Evolutionary conservation across 2,888 invertebrate genomes (phyloP).

Genomic region (Mylabris sibirica): DNA sequence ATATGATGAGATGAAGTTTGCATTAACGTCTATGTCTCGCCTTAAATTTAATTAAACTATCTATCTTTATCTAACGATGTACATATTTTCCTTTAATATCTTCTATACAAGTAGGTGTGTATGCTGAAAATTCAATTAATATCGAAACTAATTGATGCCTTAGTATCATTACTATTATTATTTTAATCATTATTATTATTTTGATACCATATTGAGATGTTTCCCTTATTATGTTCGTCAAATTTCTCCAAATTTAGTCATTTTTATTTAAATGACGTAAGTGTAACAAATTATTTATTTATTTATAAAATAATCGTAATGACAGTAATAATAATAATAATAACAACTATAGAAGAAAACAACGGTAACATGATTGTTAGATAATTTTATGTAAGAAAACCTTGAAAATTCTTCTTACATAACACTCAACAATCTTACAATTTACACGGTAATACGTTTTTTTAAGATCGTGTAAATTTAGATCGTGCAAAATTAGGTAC

Average conservation of each 20-base stretch:
- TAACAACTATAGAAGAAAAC: not conserved
- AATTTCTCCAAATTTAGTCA: not conserved
- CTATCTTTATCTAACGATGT: not conserved
- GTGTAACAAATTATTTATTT: slow-evolving; percentile 3
- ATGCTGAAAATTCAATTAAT: not conserved
- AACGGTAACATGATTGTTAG: not conserved
- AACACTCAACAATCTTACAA: no score
- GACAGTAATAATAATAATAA: no score
- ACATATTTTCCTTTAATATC: not conserved
- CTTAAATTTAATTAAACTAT: slow-evolving; percentile 2
- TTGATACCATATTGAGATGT: no score
- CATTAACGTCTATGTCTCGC: not conserved
- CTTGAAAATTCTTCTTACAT: no score
- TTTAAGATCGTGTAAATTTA: no score
- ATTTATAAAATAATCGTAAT: not conserved
- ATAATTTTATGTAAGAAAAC: not conserved
- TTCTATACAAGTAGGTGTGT: not conserved
- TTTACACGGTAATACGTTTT: no score
- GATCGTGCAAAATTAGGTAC: no score
- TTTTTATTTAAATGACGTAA: not conserved
- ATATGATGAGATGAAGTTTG: not conserved
- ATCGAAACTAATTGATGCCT: not conserved
- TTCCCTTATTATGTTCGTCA: not conserved
- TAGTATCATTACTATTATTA: not conserved
- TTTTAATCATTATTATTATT: no score